Evolutionary conservation across 2,797 vertebrate genomes (phyloP), one percentile per base, ranked within the genome.

Genomic region (Scolopax rusticola): DNA sequence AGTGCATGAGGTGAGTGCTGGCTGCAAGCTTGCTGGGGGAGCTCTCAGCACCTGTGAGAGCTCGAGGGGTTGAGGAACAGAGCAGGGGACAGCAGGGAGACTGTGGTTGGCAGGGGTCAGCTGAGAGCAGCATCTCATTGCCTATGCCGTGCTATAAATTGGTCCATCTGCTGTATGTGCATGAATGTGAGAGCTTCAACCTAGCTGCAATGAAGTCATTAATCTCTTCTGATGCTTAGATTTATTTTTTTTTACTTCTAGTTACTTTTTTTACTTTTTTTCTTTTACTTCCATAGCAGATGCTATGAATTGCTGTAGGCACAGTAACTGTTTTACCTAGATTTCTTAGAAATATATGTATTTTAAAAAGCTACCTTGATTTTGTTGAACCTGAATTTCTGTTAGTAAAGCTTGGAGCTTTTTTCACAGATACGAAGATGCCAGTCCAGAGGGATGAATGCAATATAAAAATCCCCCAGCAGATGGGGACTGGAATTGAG

Each of bases 61-160:
- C 25, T 60, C 2, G 0, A 8, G 36, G 28, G 28, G 8, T 3
- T 18, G 64, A n/a, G 60, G n/a, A 36, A 8, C 5, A 15, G 65
- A 57, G 51, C 30, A 6, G 56, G 57, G 40, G 23, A 25, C 41
- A 63, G 45, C 21, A 11, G 0, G 3, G 38, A 38, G 33, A 19
- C 23, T 6, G 43, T 7, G 4, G 16, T 48, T 27, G 65, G 50
- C 60, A n/a, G 56, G 33, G 23, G 8, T 11, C 18, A 17, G 60
- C 43, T 3, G 7, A 11, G 24, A 40, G 33, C 64, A 33, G 40
- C 28, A 3, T 4, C 21, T 8, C 54, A 36, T 3, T 56, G 54
- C 47, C 45, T 13, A 1, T 11, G 33, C 65, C 6, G 0, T 0
- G 6, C 33, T 25, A 11, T 1, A 28, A 6, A 28, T 7, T 5